A percentile compares a stretch with the other conserved stretches of the same genome.
Evolutionary conservation across 2,113 vertebrate genomes (phyloP).

Genomic region (Ursus arctos): DNA sequence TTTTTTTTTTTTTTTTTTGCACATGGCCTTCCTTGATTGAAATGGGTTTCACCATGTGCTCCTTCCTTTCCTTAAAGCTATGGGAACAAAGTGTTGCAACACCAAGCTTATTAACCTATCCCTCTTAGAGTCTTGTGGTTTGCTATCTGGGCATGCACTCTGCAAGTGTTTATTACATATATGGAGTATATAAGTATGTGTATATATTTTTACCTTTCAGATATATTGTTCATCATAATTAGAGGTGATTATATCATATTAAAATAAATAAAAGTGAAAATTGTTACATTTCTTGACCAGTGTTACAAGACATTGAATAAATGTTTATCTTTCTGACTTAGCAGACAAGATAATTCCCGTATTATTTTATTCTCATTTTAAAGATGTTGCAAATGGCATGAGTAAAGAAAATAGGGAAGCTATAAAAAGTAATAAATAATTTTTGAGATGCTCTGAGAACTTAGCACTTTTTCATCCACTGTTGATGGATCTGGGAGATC

Average conservation of each 20-base stretch:
- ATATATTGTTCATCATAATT: background rate
- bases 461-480: background rate
- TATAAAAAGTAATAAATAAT: background rate
- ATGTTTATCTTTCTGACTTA: background rate
- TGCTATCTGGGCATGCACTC: background rate
- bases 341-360: background rate
- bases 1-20: background rate
- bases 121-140: background rate
- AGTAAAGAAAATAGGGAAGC: background rate
- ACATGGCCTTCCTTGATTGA: background rate
- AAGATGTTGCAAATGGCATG: background rate
- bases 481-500: background rate
- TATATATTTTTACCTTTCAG: background rate
- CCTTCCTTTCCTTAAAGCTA: background rate
- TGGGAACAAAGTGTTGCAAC: background rate
- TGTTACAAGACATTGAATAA: background rate
- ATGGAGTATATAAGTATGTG: background rate
- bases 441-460: background rate
- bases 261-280: background rate
- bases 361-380: conserved; percentile 30
- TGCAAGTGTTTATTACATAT: background rate
- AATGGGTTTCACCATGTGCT: background rate
- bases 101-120: background rate
- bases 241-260: background rate
- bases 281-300: background rate